Conservation (phyloP, 2,888 invertebrate species). For the Pandemis heparana region DNA sequence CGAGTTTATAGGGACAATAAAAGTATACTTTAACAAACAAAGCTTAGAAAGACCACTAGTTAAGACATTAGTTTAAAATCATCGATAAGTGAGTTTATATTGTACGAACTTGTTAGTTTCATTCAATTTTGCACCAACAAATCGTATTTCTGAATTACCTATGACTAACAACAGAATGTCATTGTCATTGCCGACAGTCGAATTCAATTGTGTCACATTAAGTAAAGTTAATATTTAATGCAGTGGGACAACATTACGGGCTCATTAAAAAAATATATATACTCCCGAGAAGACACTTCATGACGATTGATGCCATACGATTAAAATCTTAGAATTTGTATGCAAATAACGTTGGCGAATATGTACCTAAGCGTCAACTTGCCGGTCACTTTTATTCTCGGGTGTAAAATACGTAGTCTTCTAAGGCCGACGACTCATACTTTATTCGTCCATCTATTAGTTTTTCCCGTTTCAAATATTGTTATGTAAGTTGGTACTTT, state of each 20-base stretch:
- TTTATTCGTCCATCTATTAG: neutral
- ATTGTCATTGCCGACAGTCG: neutral
- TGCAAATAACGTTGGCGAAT: neutral
- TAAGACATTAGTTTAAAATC: no score
- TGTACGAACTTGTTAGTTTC: no score
- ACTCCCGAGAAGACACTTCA: neutral
- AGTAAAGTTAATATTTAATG: constrained; percentile 1
- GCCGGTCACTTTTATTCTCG: neutral
- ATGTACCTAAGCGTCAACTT: neutral
- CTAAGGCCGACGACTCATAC: neutral
- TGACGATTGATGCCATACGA: neutral
- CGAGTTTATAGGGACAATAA: no score
- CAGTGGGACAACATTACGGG: no score
- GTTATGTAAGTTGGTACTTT: neutral
- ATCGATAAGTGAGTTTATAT: no score
- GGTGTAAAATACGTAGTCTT: neutral
- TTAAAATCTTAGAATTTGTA: neutral
- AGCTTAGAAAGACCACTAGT: no score
- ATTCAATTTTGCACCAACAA: no score
- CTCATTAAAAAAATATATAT: no score
- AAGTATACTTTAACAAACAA: no score
- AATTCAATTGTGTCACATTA: constrained; percentile 6
- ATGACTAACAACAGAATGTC: no score
- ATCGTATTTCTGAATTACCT: no score
- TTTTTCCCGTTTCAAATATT: neutral